These are phyloP conservation scores for Coryphaenoides rupestris DNA, from an alignment of 2,113 vertebrate genomes.

Conservation along the genomic window DNA sequence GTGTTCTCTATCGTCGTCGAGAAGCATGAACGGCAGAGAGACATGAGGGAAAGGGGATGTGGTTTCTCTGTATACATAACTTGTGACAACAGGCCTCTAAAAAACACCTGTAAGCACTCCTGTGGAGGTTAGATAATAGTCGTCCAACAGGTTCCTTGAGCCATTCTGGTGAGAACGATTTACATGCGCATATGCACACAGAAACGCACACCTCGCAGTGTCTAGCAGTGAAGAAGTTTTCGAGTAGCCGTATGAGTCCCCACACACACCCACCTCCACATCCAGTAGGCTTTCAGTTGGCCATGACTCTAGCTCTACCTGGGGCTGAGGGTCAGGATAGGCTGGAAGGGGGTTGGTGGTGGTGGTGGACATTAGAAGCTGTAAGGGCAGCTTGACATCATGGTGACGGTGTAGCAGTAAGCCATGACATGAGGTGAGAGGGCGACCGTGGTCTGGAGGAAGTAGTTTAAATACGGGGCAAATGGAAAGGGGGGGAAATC, in stretches of 20 bases:
- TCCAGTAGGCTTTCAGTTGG: no score
- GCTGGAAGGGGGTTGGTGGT: no score
- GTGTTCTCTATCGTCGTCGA: conserved; percentile 21
- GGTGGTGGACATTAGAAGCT: no score
- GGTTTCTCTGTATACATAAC: conserved; percentile 40
- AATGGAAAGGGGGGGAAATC: no score
- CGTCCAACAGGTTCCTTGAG: conserved; percentile 45
- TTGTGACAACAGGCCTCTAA: conserved; percentile 24
- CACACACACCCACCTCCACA: no score
- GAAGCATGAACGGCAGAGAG: background rate
- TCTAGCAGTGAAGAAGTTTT: conserved; percentile 39
- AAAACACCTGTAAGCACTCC: conserved; percentile 28
- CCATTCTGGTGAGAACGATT: background rate
- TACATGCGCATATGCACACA: background rate
- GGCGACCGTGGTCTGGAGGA: no score
- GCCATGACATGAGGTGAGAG: no score
- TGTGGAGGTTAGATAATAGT: conserved; percentile 33
- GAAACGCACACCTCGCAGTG: background rate
- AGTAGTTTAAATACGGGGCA: no score
- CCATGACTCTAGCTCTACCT: no score
- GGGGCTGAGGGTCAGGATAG: no score
- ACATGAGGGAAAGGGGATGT: conserved; percentile 48
- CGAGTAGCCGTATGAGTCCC: conserved; percentile 17
- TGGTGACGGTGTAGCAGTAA: no score
- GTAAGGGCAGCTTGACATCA: no score